Evolutionary conservation across 2,797 vertebrate genomes (phyloP), one percentile per base, ranked within the genome.

Genomic region (Xiphorhynchus erythropygius): DNA sequence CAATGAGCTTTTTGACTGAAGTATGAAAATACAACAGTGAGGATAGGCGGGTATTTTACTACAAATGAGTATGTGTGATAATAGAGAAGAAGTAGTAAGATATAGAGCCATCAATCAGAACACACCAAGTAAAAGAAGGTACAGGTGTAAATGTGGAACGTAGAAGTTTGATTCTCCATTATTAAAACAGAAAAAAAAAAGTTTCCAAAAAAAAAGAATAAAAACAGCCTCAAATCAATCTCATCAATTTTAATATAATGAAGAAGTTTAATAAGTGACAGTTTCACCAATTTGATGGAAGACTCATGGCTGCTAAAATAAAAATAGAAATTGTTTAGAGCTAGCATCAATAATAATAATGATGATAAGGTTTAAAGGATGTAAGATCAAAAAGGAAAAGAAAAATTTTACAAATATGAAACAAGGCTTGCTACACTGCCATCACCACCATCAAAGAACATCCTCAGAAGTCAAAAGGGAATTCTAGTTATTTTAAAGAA

Each of bases 161-260:
- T 73, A 93, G 82, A 63, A 25, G 91, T 95, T 84, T 97, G 89
- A 96, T 96, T 94, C 94, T 82, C 93, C 81, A 92, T 97, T 94
- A 97, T 94, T 97, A 97, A 96, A 97, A 94, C 85, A 71, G 73
- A 76, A 87, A 90, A 92, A 84, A 96, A 63, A 46, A 30, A 4
- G 19, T 53, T 10, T 13, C 14, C 5, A 52, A 63, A 77, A 70
- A 80, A 75, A 63, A 71, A 28, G 25, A 80, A 10, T 76, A 89
- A 92, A 94, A 84, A 76, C 32, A 84, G 42, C 50, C 30, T 88
- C 62, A 78, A 88, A 39, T 91, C 50, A 81, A 55, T 93, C 88
- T 95, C 84, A 96, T 97, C 24, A 87, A 96, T 97, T 97, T 94
- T 95, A 92, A 95, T 94, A 80, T n/a, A 84, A 77, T 62, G 83